Percentiles rank a stretch among this genome's conserved stretches.
phyloP scores from a whole-genome alignment of 2,888 invertebrate genomes.

The Linyphia triangularis region DNA sequence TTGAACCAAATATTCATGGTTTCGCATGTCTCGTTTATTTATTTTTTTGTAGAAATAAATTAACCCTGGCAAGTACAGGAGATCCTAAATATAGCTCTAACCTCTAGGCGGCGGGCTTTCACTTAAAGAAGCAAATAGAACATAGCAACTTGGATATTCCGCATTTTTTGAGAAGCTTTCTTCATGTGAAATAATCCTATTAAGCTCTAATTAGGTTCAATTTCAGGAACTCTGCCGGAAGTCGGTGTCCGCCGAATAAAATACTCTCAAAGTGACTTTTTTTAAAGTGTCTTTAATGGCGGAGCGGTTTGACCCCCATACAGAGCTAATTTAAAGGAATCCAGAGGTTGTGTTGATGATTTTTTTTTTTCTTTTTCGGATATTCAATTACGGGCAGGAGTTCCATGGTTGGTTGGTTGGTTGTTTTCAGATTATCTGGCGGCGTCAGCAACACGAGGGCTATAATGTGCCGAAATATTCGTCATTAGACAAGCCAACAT shows the following conservation, averaged over 20 bases:
- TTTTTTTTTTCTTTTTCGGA: too few relatives aligned
- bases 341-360: too few relatives aligned
- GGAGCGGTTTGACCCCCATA: not conserved
- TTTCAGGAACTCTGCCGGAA: not conserved
- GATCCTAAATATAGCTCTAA: not conserved
- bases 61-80: not conserved
- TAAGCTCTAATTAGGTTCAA: not conserved
- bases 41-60: not conserved
- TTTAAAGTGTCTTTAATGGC: too few relatives aligned
- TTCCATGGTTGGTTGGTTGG: too few relatives aligned
- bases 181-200: not conserved
- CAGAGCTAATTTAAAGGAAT: too few relatives aligned
- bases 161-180: not conserved
- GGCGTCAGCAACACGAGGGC: too few relatives aligned
- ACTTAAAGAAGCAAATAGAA: not conserved
- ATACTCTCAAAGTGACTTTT: not conserved
- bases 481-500: too few relatives aligned
- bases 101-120: not conserved
- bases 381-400: too few relatives aligned
- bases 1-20: not conserved
- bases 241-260: not conserved
- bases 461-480: too few relatives aligned
- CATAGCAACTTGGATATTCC: not conserved
- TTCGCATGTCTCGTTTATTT: not conserved
- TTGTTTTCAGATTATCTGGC: too few relatives aligned